Base-by-base conservation (phyloP, 2,888 invertebrate genomes). In the Criorhina ranunculi region DNA sequence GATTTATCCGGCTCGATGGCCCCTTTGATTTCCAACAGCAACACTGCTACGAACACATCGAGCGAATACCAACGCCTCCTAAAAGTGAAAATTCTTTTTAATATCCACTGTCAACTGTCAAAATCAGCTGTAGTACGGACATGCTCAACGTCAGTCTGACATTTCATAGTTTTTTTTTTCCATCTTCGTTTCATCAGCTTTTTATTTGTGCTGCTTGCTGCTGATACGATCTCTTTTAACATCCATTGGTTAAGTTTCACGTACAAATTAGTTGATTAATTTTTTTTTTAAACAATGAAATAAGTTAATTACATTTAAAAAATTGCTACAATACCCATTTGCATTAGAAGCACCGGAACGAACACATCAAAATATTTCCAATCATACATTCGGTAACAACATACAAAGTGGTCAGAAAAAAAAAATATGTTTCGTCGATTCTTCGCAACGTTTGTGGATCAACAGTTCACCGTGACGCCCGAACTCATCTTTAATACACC, bases 371-470 rank as follows among this genome's bases (percentile, higher is more conserved):
- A 9, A 49, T 15, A 4, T 57, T 59, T 57, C n/a, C 12, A 75
- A 46, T 66, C 64, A 60, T 42, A 44, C 62, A 60, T 67, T 67
- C 66, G 7, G 12, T 35, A 42, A 49, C 29, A 12, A 7, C 1
- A 5, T 2, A 5, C 57, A 33, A n/a, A 40, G 35, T 42, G 49
- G 37, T 2, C 12, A 3, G 24, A 53, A 17, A 24, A 2, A 12
- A 59, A 17, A 37, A 40, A 72, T 55, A 88, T 88, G 88, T 86
- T 88, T 24, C 90, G 91, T 24, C 90, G 92, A 51, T 87, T 91
- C 29, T 90, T 92, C 33, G 89, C 89, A 33, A 91, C 90, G 9
- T 88, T 90, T 49, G 86, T 89, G 3, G 90, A 89, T 79, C 91
- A 90, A 55, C 87, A 91, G 33, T 86, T 88, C 33, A 89, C 90